Conservation (phyloP, 1,140 invertebrate species). For the Dufourea novaeangliae region DNA sequence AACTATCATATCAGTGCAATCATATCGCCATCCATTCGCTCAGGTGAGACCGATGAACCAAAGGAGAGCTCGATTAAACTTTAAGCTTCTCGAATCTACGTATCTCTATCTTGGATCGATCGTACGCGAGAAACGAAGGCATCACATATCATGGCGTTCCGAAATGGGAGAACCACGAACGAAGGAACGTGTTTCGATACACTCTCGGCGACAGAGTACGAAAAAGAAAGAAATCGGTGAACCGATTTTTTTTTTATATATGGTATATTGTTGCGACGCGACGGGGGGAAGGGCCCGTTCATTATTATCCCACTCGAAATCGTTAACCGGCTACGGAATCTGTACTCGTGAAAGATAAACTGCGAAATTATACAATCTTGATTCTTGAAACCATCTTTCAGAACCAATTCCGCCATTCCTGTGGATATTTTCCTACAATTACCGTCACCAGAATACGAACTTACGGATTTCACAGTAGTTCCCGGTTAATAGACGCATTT, state of each 20-base stretch:
- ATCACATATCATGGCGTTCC: constrained; percentile 62
- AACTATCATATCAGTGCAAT: constrained; percentile 13
- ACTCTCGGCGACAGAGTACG: constrained; percentile 38
- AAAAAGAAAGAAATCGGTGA: constrained; percentile 58
- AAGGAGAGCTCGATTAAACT: no score
- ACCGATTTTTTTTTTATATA: no score
- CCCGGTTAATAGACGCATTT: no score
- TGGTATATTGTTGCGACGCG: constrained; percentile 64
- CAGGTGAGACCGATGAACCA: not conserved
- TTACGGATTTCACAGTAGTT: no score
- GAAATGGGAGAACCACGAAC: not conserved
- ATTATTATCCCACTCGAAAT: constrained; percentile 56
- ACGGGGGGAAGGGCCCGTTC: no score
- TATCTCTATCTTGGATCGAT: constrained; percentile 32
- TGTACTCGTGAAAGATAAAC: constrained; percentile 63
- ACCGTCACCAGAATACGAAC: no score
- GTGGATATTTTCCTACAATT: no score
- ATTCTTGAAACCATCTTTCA: constrained; percentile 60
- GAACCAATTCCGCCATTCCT: not conserved
- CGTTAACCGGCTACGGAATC: constrained; percentile 63
- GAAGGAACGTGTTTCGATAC: not conserved
- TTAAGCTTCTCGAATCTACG: no score
- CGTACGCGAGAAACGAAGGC: constrained; percentile 44
- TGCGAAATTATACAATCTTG: constrained; percentile 70
- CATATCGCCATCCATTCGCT: constrained; percentile 10